These are phyloP conservation scores for Lasioglossum figueresi DNA, from an alignment of 2,888 invertebrate species.

Conservation along the genomic window DNA sequence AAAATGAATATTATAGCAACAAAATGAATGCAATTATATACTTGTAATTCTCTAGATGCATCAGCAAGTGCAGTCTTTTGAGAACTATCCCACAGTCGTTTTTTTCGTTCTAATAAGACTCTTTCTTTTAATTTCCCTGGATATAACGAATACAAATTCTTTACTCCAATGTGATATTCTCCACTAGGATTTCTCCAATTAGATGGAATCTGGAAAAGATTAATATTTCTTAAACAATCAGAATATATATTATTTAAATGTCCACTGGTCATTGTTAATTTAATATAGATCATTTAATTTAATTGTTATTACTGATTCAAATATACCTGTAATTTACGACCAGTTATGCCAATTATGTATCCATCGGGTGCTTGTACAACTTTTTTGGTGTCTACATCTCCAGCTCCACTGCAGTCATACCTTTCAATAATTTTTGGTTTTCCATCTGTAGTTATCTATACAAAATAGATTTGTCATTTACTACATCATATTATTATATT, in stretches of 20 bases:
- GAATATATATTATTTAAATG: slow-evolving; percentile 22
- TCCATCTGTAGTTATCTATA: slow-evolving; percentile 93
- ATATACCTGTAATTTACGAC: slow-evolving; percentile 93
- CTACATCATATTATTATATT: neutral
- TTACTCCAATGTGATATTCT: slow-evolving; percentile 94
- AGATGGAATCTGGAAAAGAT: slow-evolving; percentile 88
- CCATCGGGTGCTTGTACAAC: slow-evolving; percentile 89
- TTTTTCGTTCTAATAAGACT: slow-evolving; percentile 90
- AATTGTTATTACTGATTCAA: neutral
- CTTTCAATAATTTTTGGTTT: slow-evolving; percentile 97
- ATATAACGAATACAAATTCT: slow-evolving; percentile 94
- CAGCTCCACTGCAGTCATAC: slow-evolving; percentile 97
- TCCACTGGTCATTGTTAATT: neutral
- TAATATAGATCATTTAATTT: neutral
- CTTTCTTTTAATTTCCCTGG: slow-evolving; percentile 93
- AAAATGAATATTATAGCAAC: slow-evolving; percentile 8
- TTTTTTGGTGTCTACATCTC: slow-evolving; percentile 96
- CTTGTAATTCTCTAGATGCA: slow-evolving; percentile 89
- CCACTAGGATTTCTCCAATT: slow-evolving; percentile 94
- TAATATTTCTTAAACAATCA: slow-evolving; percentile 12
- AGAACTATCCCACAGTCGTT: slow-evolving; percentile 93
- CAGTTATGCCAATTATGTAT: slow-evolving; percentile 92
- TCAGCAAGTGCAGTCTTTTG: slow-evolving; percentile 93
- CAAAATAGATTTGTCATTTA: slow-evolving; percentile 20
- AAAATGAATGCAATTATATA: slow-evolving; percentile 61